Conservation (phyloP, 2,888 invertebrate genomes). For the Sphecodes monilicornis region DNA sequence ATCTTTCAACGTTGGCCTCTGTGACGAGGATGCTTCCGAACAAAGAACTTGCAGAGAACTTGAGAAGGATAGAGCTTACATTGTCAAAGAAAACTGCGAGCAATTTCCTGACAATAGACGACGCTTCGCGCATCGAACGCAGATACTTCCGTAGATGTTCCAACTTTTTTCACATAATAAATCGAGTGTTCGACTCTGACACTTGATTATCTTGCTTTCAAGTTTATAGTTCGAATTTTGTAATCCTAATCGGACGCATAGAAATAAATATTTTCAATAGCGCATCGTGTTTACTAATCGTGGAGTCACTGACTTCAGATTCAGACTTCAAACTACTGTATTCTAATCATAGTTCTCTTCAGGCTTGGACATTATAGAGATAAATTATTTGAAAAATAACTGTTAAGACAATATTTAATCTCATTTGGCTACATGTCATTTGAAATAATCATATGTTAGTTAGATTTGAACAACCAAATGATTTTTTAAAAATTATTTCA, state of each 20-base stretch:
- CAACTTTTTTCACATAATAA: not conserved
- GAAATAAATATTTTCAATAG: not conserved
- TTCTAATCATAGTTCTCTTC: not conserved
- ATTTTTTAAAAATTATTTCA: too few relatives aligned
- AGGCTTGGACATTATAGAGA: too few relatives aligned
- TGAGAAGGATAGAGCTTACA: constrained; percentile 33
- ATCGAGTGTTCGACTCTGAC: not conserved
- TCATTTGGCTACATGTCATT: too few relatives aligned
- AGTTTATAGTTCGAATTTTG: not conserved
- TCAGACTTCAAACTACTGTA: not conserved
- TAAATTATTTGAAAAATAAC: too few relatives aligned
- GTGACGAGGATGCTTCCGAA: constrained; percentile 26
- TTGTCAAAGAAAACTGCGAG: constrained; percentile 28
- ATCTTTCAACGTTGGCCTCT: constrained; percentile 42
- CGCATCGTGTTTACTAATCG: not conserved
- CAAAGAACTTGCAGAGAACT: constrained; percentile 38
- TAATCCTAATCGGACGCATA: not conserved
- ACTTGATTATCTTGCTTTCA: not conserved
- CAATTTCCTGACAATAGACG: constrained; percentile 36
- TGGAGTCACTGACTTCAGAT: not conserved
- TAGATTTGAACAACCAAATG: too few relatives aligned
- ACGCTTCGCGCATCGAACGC: not conserved
- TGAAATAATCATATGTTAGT: too few relatives aligned
- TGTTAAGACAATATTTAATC: too few relatives aligned
- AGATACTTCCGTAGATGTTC: constrained; percentile 5